These are phyloP conservation scores for Apantesis nais DNA, from an alignment of 2,888 invertebrate genomes.

Conservation along the genomic window DNA sequence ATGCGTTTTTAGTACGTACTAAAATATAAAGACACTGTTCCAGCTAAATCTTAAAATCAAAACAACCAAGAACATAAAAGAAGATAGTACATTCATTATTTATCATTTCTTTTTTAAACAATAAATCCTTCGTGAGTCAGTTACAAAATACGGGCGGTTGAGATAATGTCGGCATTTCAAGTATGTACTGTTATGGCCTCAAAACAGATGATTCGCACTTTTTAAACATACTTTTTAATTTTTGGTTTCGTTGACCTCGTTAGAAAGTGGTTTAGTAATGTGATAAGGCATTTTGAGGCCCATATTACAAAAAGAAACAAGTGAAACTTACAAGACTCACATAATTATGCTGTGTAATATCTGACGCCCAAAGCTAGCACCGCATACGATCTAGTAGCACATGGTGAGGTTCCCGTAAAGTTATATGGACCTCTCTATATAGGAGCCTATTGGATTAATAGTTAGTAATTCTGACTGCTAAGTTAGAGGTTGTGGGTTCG, in stretches of 20 bases:
- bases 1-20: not conserved
- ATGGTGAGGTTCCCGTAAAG: no score
- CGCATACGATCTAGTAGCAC: no score
- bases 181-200: constrained; percentile 16
- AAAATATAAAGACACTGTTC: not conserved
- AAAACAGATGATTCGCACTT: constrained; percentile 11
- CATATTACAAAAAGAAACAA: not conserved
- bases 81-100: not conserved
- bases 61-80: not conserved
- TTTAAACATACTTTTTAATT: constrained; percentile 13
- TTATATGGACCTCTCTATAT: no score
- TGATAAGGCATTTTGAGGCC: not conserved
- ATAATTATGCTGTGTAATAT: no score
- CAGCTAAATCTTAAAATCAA: not conserved
- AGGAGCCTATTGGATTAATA: no score
- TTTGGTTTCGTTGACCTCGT: constrained; percentile 14
- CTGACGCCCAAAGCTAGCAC: no score
- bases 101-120: constrained; percentile 6
- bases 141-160: constrained; percentile 12
- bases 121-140: constrained; percentile 7
- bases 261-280: constrained; percentile 15
- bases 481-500: no score
- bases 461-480: no score
- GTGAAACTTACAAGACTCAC: no score
- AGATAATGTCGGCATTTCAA: constrained; percentile 9